phyloP scores from a whole-genome alignment of 2,797 vertebrate genomes.

The Peromyscus nudipes region DNA sequence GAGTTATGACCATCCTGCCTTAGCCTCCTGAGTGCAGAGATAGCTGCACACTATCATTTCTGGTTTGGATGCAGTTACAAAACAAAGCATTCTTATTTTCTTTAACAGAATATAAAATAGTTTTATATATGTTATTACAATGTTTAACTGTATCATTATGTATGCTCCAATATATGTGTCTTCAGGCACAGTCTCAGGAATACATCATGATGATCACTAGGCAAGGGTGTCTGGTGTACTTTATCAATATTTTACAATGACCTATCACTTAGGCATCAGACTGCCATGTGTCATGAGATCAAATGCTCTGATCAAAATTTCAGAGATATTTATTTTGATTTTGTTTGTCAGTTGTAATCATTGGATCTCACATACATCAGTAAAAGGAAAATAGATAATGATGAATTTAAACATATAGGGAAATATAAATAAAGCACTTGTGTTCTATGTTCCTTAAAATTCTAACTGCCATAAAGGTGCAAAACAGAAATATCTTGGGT shows the following conservation, averaged over 20 bases:
- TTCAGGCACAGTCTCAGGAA: neutral
- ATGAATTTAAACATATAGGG: neutral
- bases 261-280: neutral
- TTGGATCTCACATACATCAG: neutral
- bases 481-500: neutral
- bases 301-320: neutral
- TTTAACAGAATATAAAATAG: neutral
- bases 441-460: constrained; percentile 25
- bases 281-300: neutral
- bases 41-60: too few relatives aligned
- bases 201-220: neutral
- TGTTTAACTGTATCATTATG: neutral
- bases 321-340: neutral
- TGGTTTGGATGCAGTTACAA: neutral
- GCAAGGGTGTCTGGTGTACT: rapidly evolving
- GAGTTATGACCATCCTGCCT: neutral
- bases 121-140: neutral
- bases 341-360: neutral
- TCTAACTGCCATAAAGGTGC: neutral
- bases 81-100: neutral
- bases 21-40: neutral
- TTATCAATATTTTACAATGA: neutral
- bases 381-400: neutral
- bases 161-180: neutral
- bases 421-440: constrained; percentile 28